These are phyloP conservation scores for Muschampia plurimacula DNA, from an alignment of 2,888 invertebrate species.

Conservation along the genomic window DNA sequence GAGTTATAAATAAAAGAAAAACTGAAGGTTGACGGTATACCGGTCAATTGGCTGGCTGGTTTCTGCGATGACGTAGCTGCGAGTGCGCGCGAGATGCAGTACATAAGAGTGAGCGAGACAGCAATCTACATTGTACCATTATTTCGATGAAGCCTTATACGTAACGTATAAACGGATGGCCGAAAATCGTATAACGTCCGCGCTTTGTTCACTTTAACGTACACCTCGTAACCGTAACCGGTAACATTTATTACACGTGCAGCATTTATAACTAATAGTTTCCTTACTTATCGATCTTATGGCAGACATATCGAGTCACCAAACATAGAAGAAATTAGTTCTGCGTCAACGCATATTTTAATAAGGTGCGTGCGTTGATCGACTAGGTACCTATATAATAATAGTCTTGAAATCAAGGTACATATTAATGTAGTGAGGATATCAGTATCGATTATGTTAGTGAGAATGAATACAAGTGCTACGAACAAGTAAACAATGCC, in stretches of 20 bases:
- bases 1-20: slow-evolving; percentile 85
- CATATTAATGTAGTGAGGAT: slow-evolving; percentile 10
- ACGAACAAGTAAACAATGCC: slow-evolving; percentile 26
- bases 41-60: slow-evolving; percentile 85
- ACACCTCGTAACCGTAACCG: slow-evolving; percentile 60
- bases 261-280: slow-evolving; percentile 54
- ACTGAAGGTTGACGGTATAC: slow-evolving; percentile 85
- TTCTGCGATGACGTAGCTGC: slow-evolving; percentile 80
- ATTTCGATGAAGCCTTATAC: slow-evolving; percentile 80
- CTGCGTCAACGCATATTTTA: slow-evolving; percentile 33
- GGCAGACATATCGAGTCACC: slow-evolving; percentile 30
- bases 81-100: slow-evolving; percentile 60
- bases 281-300: slow-evolving; percentile 41
- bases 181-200: slow-evolving; percentile 80
- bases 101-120: slow-evolving; percentile 57
- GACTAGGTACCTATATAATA: background rate
- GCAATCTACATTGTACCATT: slow-evolving; percentile 66
- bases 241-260: slow-evolving; percentile 54
- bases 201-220: slow-evolving; percentile 67
- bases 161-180: slow-evolving; percentile 75
- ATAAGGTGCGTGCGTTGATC: slow-evolving; percentile 19
- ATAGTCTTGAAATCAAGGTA: slow-evolving; percentile 20
- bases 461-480: slow-evolving; percentile 13
- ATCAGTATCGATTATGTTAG: slow-evolving; percentile 9
- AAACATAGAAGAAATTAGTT: slow-evolving; percentile 30